Percentiles rank a stretch among this genome's conserved stretches.
Evolutionary conservation across 2,113 vertebrate species (phyloP).

Genomic region (Salvelinus fontinalis): DNA sequence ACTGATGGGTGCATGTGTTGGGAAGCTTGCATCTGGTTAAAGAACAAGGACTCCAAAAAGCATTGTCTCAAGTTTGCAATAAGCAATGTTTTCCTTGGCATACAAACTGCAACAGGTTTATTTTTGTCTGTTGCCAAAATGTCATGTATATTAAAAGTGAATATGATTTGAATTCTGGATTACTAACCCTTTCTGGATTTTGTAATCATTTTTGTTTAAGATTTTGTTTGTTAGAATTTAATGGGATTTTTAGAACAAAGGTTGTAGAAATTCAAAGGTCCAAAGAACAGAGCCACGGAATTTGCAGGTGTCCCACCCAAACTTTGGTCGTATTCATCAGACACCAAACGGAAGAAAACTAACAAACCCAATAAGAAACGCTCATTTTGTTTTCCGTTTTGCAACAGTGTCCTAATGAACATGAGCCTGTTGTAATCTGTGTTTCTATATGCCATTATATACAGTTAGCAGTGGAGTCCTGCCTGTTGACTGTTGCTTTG

Average conservation of each 20-base stretch:
- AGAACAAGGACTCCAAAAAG: too few species aligned
- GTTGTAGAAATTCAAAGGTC: slow-evolving; percentile 29
- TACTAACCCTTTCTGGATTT: slow-evolving; percentile 60
- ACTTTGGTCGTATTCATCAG: background rate
- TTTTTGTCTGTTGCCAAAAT: slow-evolving; percentile 36
- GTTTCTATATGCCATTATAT: slow-evolving; percentile 60
- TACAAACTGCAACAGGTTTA: slow-evolving; percentile 50
- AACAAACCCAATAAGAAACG: background rate
- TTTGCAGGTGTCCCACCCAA: slow-evolving; percentile 15
- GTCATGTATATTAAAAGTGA: slow-evolving; percentile 48
- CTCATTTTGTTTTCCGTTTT: too few species aligned
- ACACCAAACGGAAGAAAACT: slow-evolving; percentile 35
- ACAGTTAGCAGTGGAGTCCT: slow-evolving; percentile 73
- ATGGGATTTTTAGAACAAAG: slow-evolving; percentile 13
- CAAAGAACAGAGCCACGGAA: background rate
- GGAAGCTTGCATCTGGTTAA: too few species aligned
- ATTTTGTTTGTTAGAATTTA: background rate
- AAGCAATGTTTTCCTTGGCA: slow-evolving; percentile 29
- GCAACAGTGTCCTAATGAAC: too few species aligned
- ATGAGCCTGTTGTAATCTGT: slow-evolving; percentile 20
- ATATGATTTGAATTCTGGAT: slow-evolving; percentile 41
- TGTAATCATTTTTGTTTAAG: slow-evolving; percentile 13
- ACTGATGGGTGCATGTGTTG: too few species aligned
- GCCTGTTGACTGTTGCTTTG: slow-evolving; percentile 80
- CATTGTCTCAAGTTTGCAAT: slow-evolving; percentile 5